Conservation (phyloP, 2,113 vertebrate genomes). For the Butorides virescens region DNA sequence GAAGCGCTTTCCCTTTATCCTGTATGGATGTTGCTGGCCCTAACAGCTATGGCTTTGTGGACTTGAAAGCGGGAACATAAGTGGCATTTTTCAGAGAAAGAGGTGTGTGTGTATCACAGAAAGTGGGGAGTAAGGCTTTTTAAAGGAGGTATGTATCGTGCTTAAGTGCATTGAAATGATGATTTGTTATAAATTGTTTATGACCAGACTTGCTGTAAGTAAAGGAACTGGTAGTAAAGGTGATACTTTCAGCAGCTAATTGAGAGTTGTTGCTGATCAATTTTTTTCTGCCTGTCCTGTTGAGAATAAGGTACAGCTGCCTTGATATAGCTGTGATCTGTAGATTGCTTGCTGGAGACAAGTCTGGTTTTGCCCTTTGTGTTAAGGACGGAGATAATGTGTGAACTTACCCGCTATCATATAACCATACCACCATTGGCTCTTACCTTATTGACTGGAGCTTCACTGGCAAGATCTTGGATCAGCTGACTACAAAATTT, state of each 20-base stretch:
- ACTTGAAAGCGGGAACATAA: not conserved
- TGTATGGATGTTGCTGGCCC: not conserved
- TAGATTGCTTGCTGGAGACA: not conserved
- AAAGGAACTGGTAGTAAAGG: not conserved
- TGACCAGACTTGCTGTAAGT: not conserved
- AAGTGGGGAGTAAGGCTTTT: not conserved
- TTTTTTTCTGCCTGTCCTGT: not conserved
- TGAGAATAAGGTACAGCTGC: not conserved
- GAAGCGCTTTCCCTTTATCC: not conserved
- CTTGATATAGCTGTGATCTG: not conserved
- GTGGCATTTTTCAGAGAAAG: not conserved
- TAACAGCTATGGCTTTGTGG: not conserved
- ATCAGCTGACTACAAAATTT: not conserved
- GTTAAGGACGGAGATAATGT: not conserved
- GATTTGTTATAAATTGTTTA: not conserved
- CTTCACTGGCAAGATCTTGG: not conserved
- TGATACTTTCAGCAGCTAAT: not conserved
- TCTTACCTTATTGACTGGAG: not conserved
- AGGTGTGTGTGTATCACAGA: not conserved
- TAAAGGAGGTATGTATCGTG: rapidly evolving
- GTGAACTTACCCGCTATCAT: not conserved
- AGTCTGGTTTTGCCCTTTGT: slow-evolving; percentile 1
- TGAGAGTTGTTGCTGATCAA: not conserved
- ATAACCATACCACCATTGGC: not conserved
- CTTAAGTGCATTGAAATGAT: not conserved